Conservation (phyloP, 2,797 vertebrate genomes). For the Pangasius djambal region DNA sequence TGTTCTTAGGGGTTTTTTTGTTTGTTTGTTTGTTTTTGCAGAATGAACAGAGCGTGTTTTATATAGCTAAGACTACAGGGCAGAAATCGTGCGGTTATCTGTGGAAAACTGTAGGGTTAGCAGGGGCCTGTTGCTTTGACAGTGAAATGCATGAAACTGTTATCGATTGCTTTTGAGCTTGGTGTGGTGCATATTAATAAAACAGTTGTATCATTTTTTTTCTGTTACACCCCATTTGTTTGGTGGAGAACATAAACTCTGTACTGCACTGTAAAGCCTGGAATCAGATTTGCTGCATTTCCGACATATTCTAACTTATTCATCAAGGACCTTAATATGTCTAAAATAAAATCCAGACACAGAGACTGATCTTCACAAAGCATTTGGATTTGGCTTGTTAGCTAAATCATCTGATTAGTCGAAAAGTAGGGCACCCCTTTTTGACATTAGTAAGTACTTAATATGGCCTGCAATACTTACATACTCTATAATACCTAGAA, state of each 20-base stretch:
- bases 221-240: neutral
- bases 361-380: neutral
- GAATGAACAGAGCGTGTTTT: slow-evolving; percentile 22
- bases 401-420: neutral
- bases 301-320: neutral
- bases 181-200: neutral
- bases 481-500: neutral
- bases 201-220: neutral
- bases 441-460: neutral
- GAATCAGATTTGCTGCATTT: neutral
- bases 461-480: neutral
- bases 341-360: neutral
- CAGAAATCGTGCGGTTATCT: slow-evolving; percentile 9
- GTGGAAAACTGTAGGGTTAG: slow-evolving; percentile 25
- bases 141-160: neutral
- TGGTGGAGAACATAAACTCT: neutral
- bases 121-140: neutral
- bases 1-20: slow-evolving; percentile 26
- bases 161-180: neutral
- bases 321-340: neutral
- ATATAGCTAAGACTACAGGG: slow-evolving; percentile 26
- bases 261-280: neutral
- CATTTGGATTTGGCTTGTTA: neutral
- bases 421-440: neutral
- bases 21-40: neutral